Percentiles rank a stretch among this genome's conserved stretches.
phyloP scores from a whole-genome alignment of 2,113 vertebrate genomes.

The Oreochromis spilurus region DNA sequence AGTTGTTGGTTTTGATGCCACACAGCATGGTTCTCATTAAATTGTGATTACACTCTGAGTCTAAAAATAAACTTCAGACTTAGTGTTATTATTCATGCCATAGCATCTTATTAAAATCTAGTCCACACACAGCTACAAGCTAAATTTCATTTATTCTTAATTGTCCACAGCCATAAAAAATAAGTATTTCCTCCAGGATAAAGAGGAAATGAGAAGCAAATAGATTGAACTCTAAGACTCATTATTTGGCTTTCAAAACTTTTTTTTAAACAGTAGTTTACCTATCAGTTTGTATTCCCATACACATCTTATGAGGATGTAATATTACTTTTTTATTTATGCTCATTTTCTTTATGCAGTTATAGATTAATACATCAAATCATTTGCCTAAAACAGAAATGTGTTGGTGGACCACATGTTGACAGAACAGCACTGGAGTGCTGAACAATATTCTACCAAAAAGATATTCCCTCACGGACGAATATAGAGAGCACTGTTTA shows the following conservation, averaged over 20 bases:
- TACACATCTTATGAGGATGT: too few relatives aligned
- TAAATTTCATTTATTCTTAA: constrained; percentile 41
- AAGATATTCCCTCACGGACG: background rate
- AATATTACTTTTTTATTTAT: too few relatives aligned
- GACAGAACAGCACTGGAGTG: too few relatives aligned
- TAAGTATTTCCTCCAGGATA: constrained; percentile 37
- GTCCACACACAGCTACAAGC: constrained; percentile 27
- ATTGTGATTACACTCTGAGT: constrained; percentile 10
- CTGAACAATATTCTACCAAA: background rate
- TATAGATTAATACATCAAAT: background rate
- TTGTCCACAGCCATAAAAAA: constrained; percentile 29
- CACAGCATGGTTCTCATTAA: constrained; percentile 22
- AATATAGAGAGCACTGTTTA: background rate
- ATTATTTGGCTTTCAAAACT: background rate
- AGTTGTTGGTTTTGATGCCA: constrained; percentile 7
- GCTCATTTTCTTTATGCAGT: background rate
- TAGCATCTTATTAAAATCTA: background rate
- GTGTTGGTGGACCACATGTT: too few relatives aligned
- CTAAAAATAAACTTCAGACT: constrained; percentile 44
- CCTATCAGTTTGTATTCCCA: background rate
- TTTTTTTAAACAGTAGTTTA: background rate
- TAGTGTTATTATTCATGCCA: constrained; percentile 3
- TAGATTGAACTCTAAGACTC: constrained; percentile 9
- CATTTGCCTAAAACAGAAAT: too few relatives aligned
- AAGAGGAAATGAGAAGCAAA: constrained; percentile 29